Evolutionary conservation across 2,113 vertebrate genomes (phyloP).

Genomic region (Solea solea): DNA sequence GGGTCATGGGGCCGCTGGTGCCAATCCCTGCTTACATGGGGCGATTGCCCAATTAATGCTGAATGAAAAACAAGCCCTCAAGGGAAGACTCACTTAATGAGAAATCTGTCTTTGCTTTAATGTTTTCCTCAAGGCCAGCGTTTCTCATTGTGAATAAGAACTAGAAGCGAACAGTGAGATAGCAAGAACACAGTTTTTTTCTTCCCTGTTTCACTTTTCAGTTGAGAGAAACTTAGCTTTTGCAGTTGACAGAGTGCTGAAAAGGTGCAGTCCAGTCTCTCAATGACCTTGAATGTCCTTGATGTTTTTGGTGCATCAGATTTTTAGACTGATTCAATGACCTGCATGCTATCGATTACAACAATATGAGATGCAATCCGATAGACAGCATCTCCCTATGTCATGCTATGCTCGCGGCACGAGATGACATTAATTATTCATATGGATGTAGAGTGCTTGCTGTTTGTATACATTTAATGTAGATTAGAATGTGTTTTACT

Average conservation of each 20-base stretch:
- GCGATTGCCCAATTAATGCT: slow-evolving; percentile 30
- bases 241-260: neutral
- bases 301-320: slow-evolving; percentile 37
- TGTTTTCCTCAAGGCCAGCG: slow-evolving; percentile 31
- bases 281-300: slow-evolving; percentile 46
- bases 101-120: slow-evolving; percentile 27
- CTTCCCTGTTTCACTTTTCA: neutral
- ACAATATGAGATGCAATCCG: slow-evolving; percentile 44
- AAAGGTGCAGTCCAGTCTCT: neutral
- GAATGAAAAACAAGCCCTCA: neutral
- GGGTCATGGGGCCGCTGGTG: too few relatives aligned
- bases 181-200: slow-evolving; percentile 1
- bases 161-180: neutral
- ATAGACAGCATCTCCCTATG: slow-evolving; percentile 37
- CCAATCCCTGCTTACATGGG: too few relatives aligned
- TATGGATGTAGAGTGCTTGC: slow-evolving; percentile 27
- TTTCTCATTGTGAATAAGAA: slow-evolving; percentile 15
- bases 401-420: slow-evolving; percentile 42
- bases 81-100: slow-evolving; percentile 41
- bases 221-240: neutral
- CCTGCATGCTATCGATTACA: slow-evolving; percentile 56
- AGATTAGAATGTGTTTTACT: neutral
- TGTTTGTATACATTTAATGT: slow-evolving; percentile 22
- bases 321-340: slow-evolving; percentile 30
- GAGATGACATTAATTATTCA: slow-evolving; percentile 67